These are phyloP conservation scores for Pimephales promelas DNA, from an alignment of 2,113 vertebrate species.

Conservation along the genomic window DNA sequence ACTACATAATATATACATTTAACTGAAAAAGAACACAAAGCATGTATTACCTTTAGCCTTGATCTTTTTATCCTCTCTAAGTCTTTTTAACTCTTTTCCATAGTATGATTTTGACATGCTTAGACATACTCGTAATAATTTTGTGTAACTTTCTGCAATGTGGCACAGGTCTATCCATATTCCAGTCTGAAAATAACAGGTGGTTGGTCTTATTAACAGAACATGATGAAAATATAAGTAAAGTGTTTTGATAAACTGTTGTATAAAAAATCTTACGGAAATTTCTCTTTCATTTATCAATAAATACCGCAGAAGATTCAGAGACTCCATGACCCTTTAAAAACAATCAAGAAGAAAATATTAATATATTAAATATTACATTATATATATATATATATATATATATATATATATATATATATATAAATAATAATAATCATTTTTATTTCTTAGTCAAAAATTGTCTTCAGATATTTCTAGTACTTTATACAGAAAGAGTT, in stretches of 20 bases:
- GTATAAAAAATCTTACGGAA: constrained; percentile 38
- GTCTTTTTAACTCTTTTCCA: constrained; percentile 83
- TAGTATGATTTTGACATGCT: constrained; percentile 90
- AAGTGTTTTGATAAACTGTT: not conserved
- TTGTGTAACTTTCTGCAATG: constrained; percentile 83
- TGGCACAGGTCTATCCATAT: constrained; percentile 82
- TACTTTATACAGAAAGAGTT: not conserved
- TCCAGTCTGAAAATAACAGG: constrained; percentile 72
- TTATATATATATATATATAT: no score
- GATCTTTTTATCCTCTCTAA: constrained; percentile 78
- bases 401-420: no score
- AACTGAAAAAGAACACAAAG: not conserved
- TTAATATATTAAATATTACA: no score
- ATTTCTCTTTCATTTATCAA: constrained; percentile 81
- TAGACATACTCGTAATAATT: constrained; percentile 84
- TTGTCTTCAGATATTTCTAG: not conserved
- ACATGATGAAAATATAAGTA: not conserved
- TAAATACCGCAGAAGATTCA: constrained; percentile 91
- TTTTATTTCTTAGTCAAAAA: not conserved
- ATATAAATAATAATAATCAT: no score
- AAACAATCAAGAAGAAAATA: constrained; percentile 13
- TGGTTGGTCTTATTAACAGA: not conserved
- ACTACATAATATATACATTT: not conserved
- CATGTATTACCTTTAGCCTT: constrained; percentile 72
- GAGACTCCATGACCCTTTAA: constrained; percentile 88